Conservation (phyloP, 2,797 vertebrate genomes). For the Pyrocephalus nanus region DNA sequence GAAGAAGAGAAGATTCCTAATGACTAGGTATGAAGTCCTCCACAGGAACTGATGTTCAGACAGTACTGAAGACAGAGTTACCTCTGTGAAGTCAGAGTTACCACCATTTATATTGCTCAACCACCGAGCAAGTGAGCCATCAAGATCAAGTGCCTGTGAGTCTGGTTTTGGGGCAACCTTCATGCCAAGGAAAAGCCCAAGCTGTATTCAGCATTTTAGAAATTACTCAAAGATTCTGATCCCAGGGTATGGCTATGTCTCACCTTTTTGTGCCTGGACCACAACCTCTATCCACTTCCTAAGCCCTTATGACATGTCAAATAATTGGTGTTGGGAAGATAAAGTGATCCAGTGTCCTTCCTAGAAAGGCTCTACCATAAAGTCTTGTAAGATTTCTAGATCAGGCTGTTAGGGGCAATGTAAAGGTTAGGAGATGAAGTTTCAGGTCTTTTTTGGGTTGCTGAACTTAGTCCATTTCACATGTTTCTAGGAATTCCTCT, state of each 20-base stretch:
- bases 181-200: not conserved
- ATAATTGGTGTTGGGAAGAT: not conserved
- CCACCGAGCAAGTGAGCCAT: not conserved
- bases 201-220: slow-evolving; percentile 17
- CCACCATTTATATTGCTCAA: not conserved
- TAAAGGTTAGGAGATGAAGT: not conserved
- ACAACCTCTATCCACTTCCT: not conserved
- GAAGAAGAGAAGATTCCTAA: not conserved
- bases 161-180: slow-evolving; percentile 12
- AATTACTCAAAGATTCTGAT: slow-evolving; percentile 5
- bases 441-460: not conserved
- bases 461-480: not conserved
- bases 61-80: not conserved
- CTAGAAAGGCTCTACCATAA: not conserved
- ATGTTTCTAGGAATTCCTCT: not conserved
- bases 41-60: not conserved
- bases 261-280: not conserved
- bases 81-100: not conserved
- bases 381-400: not conserved
- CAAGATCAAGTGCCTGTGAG: not conserved
- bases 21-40: not conserved
- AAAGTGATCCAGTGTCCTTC: not conserved
- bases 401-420: not conserved
- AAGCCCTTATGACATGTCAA: not conserved
- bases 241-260: not conserved